Base-by-base conservation (phyloP, 2,797 vertebrate genomes). In the Manis crassicaudata region DNA sequence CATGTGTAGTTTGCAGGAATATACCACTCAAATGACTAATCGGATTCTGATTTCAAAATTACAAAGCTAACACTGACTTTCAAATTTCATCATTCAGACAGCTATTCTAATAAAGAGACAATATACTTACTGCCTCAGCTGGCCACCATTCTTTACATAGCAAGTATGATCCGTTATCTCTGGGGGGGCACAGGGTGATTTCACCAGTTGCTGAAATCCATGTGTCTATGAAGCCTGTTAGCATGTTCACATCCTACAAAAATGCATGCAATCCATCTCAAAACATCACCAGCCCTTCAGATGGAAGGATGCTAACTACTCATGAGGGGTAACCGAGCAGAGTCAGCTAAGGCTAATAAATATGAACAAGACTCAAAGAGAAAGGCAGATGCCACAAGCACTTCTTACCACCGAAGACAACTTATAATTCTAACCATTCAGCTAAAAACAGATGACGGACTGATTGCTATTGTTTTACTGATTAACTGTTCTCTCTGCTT, bases 381-480 rank as follows among this genome's bases (percentile, higher is more conserved):
- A 97, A 98, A 97, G 97, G 97, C 98, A 98, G 98, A 98, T 98
- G 98, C 91, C 58, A 97, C 80, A 93, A 92, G 97, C 84, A 97
- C 90, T 93, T 97, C 97, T 98, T 97, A 90, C 93, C 97, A 97
- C 97, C 92, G 97, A 0, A 12, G 95, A 97, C 96, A 96, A 98
- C 80, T 98, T 98, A 98, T 97, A 98, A 98, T 98, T 98, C 98
- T 98, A 98, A 98, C 97, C 93, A 95, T 98, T 98, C 97, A 90
- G 82, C 97, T 93, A 90, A 96, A 98, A 98, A 97, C 96, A 98
- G 98, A 98, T 97, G 98, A 98, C 70, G 89, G 96, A 89, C 97
- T 98, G 98, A 98, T 99, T 98, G 98, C 97, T 98, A 97, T 99
- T 98, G 98, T 99, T 98, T 98, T 98, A 98, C 98, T 98, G 98